Conservation (phyloP, 2,113 vertebrate species). For the Morphnarchus princeps region DNA sequence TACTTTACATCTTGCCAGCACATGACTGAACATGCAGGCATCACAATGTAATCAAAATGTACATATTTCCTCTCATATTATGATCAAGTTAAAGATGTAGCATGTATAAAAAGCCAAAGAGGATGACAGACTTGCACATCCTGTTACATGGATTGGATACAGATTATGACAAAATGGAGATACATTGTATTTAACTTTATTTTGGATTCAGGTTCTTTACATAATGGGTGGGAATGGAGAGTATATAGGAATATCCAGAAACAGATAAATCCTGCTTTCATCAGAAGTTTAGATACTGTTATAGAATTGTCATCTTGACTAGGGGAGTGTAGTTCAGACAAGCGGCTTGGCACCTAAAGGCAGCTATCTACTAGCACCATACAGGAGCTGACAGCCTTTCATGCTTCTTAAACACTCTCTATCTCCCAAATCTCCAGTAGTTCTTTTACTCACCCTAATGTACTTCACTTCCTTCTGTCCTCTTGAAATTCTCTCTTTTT, state of each 20-base stretch:
- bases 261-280: not conserved
- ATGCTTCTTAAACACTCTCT: not conserved
- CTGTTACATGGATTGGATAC: not conserved
- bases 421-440: not conserved
- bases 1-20: not conserved
- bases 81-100: not conserved
- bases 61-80: not conserved
- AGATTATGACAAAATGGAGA: not conserved
- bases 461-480: not conserved
- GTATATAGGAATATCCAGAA: not conserved
- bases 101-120: not conserved
- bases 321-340: not conserved
- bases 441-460: not conserved
- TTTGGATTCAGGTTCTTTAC: not conserved
- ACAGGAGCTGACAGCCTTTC: not conserved
- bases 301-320: not conserved
- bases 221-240: not conserved
- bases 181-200: not conserved
- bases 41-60: not conserved
- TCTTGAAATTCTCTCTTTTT: not conserved
- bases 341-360: not conserved
- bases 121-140: not conserved
- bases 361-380: not conserved
- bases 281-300: not conserved
- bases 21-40: not conserved